A percentile compares a stretch with the other conserved stretches of the same genome.
Conservation (phyloP, 2,113 vertebrate species). For the Actenoides lindsayi region DNA sequence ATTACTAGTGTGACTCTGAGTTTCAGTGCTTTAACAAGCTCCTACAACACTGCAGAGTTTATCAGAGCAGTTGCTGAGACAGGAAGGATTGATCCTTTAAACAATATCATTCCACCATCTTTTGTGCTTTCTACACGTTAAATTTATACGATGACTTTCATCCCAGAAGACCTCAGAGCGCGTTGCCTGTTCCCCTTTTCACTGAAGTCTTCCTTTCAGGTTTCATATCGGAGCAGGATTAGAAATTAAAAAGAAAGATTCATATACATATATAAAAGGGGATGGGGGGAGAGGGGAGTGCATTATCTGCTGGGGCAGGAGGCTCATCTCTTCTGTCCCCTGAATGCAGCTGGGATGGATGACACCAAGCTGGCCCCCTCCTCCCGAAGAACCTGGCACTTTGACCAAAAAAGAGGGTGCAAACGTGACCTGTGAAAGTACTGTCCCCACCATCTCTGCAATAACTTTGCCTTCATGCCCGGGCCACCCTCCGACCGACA, state of each 20-base stretch:
- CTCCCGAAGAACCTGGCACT: neutral
- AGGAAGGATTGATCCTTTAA: constrained; percentile 49
- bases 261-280: neutral
- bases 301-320: fast-evolving
- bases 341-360: fast-evolving
- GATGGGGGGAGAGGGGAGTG: too few relatives aligned
- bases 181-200: neutral
- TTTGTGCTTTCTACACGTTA: neutral
- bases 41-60: constrained; percentile 1
- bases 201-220: neutral
- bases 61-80: constrained; percentile 6
- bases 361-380: neutral
- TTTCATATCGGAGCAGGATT: neutral
- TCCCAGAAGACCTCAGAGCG: neutral
- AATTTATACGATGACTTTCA: constrained; percentile 5
- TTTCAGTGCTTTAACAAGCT: constrained; percentile 29
- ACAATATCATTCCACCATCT: constrained; percentile 27
- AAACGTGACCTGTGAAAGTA: neutral
- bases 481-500: neutral
- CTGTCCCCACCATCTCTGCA: neutral
- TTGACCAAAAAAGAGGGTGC: neutral
- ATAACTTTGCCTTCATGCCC: neutral
- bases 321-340: neutral
- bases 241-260: neutral
- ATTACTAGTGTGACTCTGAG: constrained; percentile 49